Base-by-base conservation (phyloP, 2,888 invertebrate genomes). In the Agriopis leucophaearia region DNA sequence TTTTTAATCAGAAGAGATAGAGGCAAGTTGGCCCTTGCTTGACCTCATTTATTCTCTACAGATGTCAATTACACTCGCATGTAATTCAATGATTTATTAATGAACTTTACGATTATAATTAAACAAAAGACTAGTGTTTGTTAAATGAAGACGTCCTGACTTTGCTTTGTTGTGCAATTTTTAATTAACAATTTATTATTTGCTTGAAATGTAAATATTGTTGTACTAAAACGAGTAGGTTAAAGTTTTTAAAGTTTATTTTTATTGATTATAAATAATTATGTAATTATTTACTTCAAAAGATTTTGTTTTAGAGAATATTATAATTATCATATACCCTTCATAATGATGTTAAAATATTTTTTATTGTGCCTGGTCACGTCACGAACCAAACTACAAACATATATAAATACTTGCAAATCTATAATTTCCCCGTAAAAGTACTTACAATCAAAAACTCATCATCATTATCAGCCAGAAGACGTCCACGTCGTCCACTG, bases 1-100 rank as follows among this genome's bases (percentile, higher is more conserved):
- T 44, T 35, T 58, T 47, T 6, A 16, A 58, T 72, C 61, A 57
- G 15, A 73, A 66, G 71, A 70, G 70, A 75, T 76, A 78, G 69
- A 70, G 66, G 38, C 72, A 76, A 72, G 76, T 78, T 74, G 70
- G 66, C 79, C 80, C 73, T 70, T 76, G 69, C 59, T 69, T 69
- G 68, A 56, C 56, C 56, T 48, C 80, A 73, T 64, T 66, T 66
- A 72, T 64, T 64, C 67, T 61, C 65, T 70, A 71, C 65, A 52
- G 65, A 67, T 75, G 76, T 69, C 66, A 72, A 70, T 74, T 72
- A 74, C 47, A 60, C 50, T 54, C 48, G 44, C 58, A 57, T 63
- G 47, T 63, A 62, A 48, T 48, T 16, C 10, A 63, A 70, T 70
- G 66, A 72, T 69, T 72, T 72, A 72, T 60, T 64, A 66, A 52